Percentiles rank a stretch among this genome's conserved stretches.
These are phyloP conservation scores for Mallateleia sp. DNA, from an alignment of 2,888 invertebrate genomes.

Conservation along the genomic window DNA sequence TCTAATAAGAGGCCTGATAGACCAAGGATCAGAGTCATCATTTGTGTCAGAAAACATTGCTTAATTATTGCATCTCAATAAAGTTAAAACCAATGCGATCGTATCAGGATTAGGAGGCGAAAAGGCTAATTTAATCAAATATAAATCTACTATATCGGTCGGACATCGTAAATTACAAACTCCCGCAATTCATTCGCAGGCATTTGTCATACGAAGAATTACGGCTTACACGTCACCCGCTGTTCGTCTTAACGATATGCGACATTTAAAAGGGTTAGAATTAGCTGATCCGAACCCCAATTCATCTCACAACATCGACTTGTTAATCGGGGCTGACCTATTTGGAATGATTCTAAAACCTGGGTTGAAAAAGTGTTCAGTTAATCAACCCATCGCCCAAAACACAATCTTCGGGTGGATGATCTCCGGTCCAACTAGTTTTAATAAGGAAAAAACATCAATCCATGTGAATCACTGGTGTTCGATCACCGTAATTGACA, in stretches of 20 bases:
- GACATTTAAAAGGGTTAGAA: neutral
- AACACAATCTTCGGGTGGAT: constrained; percentile 36
- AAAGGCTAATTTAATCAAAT: neutral
- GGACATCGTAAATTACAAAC: neutral
- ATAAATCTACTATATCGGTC: neutral
- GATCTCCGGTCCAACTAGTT: constrained; percentile 10
- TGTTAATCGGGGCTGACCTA: constrained; percentile 22
- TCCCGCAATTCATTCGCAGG: neutral
- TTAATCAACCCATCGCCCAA: constrained; percentile 13
- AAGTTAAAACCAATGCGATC: neutral
- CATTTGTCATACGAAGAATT: constrained; percentile 7
- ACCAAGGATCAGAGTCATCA: too few species aligned
- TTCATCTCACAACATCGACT: neutral
- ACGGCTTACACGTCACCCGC: constrained; percentile 15
- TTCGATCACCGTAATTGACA: too few species aligned
- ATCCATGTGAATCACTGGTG: too few species aligned
- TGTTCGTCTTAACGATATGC: neutral
- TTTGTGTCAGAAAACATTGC: too few species aligned
- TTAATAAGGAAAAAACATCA: too few species aligned
- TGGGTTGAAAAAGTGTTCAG: neutral
- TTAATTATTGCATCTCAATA: too few species aligned
- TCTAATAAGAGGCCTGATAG: too few species aligned
- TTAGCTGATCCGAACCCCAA: constrained; percentile 8
- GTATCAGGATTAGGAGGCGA: neutral
- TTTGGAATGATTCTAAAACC: neutral